Evolutionary conservation across 2,888 invertebrate genomes (phyloP).

Genomic region (Rotaria magnacalcarata): DNA sequence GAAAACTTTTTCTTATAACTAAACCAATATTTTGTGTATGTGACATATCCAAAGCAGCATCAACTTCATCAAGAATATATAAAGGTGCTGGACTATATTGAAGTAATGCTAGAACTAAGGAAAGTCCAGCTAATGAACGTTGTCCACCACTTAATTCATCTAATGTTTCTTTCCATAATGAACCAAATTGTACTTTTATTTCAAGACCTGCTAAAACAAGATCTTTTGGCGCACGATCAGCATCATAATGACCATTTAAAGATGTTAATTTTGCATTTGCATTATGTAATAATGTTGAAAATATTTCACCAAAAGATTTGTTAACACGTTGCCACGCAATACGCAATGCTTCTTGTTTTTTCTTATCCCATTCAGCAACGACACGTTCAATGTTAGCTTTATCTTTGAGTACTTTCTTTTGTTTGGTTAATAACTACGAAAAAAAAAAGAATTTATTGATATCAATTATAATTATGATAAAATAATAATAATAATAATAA

Average conservation of each 20-base stretch:
- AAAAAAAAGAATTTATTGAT: background rate
- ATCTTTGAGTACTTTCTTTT: constrained; percentile 72
- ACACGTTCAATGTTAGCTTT: constrained; percentile 65
- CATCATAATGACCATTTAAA: constrained; percentile 37
- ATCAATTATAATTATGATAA: no score
- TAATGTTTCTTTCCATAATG: constrained; percentile 88
- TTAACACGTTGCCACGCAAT: constrained; percentile 79
- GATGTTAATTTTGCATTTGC: constrained; percentile 75
- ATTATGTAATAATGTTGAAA: constrained; percentile 81
- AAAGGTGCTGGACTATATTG: constrained; percentile 94
- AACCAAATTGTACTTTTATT: constrained; percentile 82
- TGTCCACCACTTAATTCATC: constrained; percentile 94
- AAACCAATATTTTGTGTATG: constrained; percentile 97
- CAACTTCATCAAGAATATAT: constrained; percentile 96
- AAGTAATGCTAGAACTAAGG: constrained; percentile 88
- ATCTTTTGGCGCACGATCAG: constrained; percentile 51
- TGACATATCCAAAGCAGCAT: constrained; percentile 91
- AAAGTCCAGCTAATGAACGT: constrained; percentile 84
- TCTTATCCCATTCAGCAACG: constrained; percentile 67
- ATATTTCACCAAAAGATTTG: constrained; percentile 87
- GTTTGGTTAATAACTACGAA: constrained; percentile 67
- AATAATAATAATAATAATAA: no score
- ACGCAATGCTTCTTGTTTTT: constrained; percentile 69
- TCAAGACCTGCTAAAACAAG: constrained; percentile 79
- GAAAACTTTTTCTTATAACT: constrained; percentile 85